Base-by-base conservation (phyloP, 2,113 vertebrate species). In the Chionodraco myersi region DNA sequence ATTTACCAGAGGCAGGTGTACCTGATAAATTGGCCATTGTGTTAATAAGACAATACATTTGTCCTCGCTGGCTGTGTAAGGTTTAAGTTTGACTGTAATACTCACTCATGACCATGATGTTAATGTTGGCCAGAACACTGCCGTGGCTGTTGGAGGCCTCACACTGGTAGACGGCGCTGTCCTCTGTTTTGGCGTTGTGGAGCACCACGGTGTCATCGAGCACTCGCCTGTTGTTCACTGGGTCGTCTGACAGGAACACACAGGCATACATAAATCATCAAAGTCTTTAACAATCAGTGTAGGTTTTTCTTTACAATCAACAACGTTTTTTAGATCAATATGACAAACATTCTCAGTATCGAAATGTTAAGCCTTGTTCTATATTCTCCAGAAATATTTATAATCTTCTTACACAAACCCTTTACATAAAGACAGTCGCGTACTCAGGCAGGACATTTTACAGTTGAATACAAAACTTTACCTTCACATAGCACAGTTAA, bases 111-210 rank as follows among this genome's bases (percentile, higher is more conserved):
- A 99, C 93, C 57, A 99, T 92, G 30, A 99, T 82, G 10, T 97
- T 98, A 75, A 96, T 92, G 0, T 94, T 99, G 57, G 95, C 95
- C 48, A 98, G 94, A 71, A 99, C 84, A 9, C 93, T 95, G 26
- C 97, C 97, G 0, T 98, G 97, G 44, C 73, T 89, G 86, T 98
- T 99, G 64, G 94, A 95, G 80, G 96, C 97, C 77, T 98, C 96
- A 0, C 98, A 99, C 86, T 98, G 98, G 88, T 95, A 99, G 59
- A 97, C 96, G 0, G 92, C 96, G 0, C 93, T 97, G 91, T 99
- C 96, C 66, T 95, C 95, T 0, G 94, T 84, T 59, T 92, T 91
- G 14, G 96, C 91, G 3, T 95, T 94, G 34, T 87, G 92, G 36
- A 99, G 88, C 71, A 95, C 94, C 83, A 99, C 79, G 45, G 95